These are phyloP conservation scores for Cynodonichthys magdalenae DNA, from an alignment of 2,797 vertebrate species.

Conservation along the genomic window DNA sequence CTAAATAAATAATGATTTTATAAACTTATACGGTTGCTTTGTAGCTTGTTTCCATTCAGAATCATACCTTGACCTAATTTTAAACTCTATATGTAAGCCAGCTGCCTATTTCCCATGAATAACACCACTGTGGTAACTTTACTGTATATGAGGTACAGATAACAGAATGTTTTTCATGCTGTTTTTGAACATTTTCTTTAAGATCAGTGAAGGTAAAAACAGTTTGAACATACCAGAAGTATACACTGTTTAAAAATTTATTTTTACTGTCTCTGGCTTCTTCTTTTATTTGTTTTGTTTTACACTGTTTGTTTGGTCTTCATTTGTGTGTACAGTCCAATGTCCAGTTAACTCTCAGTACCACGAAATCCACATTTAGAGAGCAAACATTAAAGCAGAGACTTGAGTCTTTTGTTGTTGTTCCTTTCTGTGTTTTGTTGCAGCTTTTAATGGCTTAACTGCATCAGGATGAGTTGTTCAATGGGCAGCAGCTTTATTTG, in stretches of 20 bases:
- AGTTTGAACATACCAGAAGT: constrained; percentile 33
- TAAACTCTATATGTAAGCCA: constrained; percentile 31
- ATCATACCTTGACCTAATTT: constrained; percentile 40
- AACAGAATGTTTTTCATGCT: constrained; percentile 23
- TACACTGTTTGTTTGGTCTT: constrained; percentile 30
- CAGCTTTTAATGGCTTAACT: constrained; percentile 32
- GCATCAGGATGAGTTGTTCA: constrained; percentile 21
- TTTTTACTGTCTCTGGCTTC: constrained; percentile 7
- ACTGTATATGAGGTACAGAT: constrained; percentile 39
- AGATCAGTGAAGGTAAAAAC: constrained; percentile 29
- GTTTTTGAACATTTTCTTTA: constrained; percentile 26
- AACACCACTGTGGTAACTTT: constrained; percentile 39
- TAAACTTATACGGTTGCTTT: constrained; percentile 31
- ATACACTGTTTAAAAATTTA: constrained; percentile 7
- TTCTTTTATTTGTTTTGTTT: constrained; percentile 5
- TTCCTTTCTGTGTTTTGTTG: constrained; percentile 36
- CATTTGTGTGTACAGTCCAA: constrained; percentile 41
- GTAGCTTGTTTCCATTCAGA: constrained; percentile 46
- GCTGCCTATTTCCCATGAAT: constrained; percentile 66
- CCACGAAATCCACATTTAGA: constrained; percentile 59
- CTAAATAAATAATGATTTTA: constrained; percentile 13
- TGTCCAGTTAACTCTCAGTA: constrained; percentile 51
- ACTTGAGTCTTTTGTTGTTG: constrained; percentile 40
- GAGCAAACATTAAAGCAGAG: constrained; percentile 40
- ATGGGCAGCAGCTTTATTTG: constrained; percentile 31